These are phyloP conservation scores for Eurystomus gularis DNA, from an alignment of 2,113 vertebrate species.

Conservation along the genomic window DNA sequence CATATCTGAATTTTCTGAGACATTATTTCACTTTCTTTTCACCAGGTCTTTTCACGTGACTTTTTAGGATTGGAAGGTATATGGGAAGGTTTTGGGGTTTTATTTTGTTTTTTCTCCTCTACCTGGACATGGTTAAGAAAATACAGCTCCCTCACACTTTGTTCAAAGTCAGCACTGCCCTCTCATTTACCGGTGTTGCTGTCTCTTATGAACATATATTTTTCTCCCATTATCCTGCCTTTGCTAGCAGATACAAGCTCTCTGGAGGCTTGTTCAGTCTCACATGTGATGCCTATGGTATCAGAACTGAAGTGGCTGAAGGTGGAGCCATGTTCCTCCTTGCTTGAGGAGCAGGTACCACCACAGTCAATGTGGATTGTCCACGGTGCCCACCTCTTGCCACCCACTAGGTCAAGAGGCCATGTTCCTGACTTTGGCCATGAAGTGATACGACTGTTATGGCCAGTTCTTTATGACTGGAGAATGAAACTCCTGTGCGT, in stretches of 20 bases:
- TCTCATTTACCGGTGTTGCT: not conserved
- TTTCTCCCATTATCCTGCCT: not conserved
- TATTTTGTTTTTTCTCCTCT: fast-evolving
- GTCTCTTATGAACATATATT: not conserved
- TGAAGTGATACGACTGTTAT: not conserved
- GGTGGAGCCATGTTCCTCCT: not conserved
- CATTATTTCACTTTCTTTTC: not conserved
- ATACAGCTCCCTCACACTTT: not conserved
- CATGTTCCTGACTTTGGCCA: not conserved
- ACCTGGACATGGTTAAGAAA: not conserved
- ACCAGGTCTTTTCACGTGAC: not conserved
- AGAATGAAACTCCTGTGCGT: not conserved
- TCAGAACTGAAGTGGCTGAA: not conserved
- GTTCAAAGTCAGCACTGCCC: not conserved
- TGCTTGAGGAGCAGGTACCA: not conserved
- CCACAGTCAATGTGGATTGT: not conserved
- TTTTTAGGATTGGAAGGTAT: not conserved
- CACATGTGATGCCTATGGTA: fast-evolving
- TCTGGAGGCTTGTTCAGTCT: not conserved
- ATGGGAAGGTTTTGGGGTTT: not conserved
- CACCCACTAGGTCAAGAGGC: not conserved
- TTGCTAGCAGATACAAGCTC: not conserved
- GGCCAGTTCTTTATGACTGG: not conserved
- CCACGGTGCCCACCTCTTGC: not conserved
- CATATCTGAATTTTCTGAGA: not conserved